Evolutionary conservation across 2,797 vertebrate genomes (phyloP), one percentile per base, ranked within the genome.

Genomic region (Uromys caudimaculatus): DNA sequence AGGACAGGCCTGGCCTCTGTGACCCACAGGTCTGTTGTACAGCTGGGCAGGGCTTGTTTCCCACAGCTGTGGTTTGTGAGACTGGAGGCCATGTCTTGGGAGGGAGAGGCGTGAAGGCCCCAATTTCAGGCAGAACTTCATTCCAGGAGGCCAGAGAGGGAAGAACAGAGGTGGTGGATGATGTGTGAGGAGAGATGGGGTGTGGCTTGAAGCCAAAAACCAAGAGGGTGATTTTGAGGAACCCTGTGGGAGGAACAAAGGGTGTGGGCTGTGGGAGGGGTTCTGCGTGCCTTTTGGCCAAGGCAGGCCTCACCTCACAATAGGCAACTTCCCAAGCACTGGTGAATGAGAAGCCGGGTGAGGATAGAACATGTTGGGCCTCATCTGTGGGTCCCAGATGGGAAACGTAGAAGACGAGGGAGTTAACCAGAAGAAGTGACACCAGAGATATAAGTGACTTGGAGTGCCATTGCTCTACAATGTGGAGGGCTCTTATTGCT

Each of bases 51-150:
- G 38, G 52, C n/a, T 52, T 79, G 21, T 41, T 87, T n/a, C 84
- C 90, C 71, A 27, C 9, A 13, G 62, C 69, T 87, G 38, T 41
- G 64, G 89, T 84, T 93, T 86, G 78, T 56, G 83, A 58, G 32
- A 79, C n/a, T 71, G 4, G 85, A 91, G 95, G 93, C 67, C 41
- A 35, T 50, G 54, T 23, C 56, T 86, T 87, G 64, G 54, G 54
- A 91, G 67, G 90, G 78, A 91, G 90, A 73, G 90, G 67, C 90
- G 60, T 6, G 38, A 83, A 60, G 89, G 84, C 56, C 44, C 82
- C 44, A 86, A 75, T 75, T 77, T 60, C 85, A 73, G 90, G 93
- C 35, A 60, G 73, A 76, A 44, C 35, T 84, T 81, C 81, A 67
- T 58, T 77, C 41, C 5, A 41, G 79, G 82, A 94, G 87, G n/a